Percentiles rank a stretch among this genome's conserved stretches.
Evolutionary conservation across 2,888 invertebrate genomes (phyloP).

Genomic region (Cancer borealis): DNA sequence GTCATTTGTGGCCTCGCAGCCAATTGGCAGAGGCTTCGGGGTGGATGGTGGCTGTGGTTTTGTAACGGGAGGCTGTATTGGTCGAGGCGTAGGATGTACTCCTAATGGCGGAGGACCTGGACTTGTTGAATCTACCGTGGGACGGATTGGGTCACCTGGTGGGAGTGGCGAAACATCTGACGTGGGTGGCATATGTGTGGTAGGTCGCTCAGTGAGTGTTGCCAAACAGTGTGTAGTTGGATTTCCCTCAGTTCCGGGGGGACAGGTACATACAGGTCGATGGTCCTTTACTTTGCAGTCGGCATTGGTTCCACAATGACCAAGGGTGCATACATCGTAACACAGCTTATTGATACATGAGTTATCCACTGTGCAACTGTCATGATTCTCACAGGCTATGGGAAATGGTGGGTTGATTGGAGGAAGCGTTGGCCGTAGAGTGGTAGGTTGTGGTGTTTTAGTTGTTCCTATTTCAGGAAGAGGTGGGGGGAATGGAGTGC

Average conservation of each 20-base stretch:
- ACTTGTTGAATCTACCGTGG: slow-evolving; percentile 11
- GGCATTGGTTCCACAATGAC: slow-evolving; percentile 71
- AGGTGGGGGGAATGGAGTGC: slow-evolving; percentile 15
- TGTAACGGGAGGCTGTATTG: slow-evolving; percentile 79
- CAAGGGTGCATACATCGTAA: slow-evolving; percentile 70
- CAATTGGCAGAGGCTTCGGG: slow-evolving; percentile 82
- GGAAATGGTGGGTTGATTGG: slow-evolving; percentile 63
- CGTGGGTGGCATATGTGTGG: slow-evolving; percentile 55
- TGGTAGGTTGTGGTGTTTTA: slow-evolving; percentile 30
- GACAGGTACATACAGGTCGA: slow-evolving; percentile 85
- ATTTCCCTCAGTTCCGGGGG: slow-evolving; percentile 84
- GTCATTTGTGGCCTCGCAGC: slow-evolving; percentile 90
- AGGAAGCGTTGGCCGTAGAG: slow-evolving; percentile 44
- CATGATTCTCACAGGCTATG: slow-evolving; percentile 66
- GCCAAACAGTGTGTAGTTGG: slow-evolving; percentile 84
- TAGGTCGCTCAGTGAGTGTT: slow-evolving; percentile 81
- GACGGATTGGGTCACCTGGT: slow-evolving; percentile 43
- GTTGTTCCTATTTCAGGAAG: slow-evolving; percentile 53
- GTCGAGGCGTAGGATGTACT: slow-evolving; percentile 63
- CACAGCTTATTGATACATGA: slow-evolving; percentile 69
- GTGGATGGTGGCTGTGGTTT: slow-evolving; percentile 62
- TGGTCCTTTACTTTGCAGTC: slow-evolving; percentile 70
- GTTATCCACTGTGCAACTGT: slow-evolving; percentile 65
- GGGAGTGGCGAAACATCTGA: slow-evolving; percentile 41
- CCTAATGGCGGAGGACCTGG: slow-evolving; percentile 73